Evolutionary conservation across 2,113 vertebrate species (phyloP), one percentile per base, ranked within the genome.

Genomic region (Aegithalos caudatus): DNA sequence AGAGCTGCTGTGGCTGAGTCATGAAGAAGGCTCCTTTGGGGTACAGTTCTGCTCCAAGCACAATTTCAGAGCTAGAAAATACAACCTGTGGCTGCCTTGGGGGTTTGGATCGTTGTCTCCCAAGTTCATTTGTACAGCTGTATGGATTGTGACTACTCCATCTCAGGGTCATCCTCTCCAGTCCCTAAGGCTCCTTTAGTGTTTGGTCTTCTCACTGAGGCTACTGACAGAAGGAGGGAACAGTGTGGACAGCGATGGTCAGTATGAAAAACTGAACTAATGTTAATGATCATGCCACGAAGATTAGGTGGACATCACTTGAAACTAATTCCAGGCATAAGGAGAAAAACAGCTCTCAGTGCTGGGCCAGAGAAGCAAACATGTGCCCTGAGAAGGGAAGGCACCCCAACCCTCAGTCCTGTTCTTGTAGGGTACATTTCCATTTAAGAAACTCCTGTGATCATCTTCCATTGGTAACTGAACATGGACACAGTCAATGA

Each of bases 211-310:
- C 44, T 37, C 2, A 0, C 48, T 37, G 73, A 89, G 29, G 56
- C 92, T 74, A 10, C 45, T 47, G 81, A 71, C 27, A 45, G 64
- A 45, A 50, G 47, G 53, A 62, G 57, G 38, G 48, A 71, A 31
- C 17, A 10, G 27, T 2, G n/a, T 58, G 38, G 37, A 14, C 37
- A 69, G 58, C 0, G 0, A 45, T 23, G 42, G 45, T 65, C 60
- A n/a, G 6, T 22, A 37, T 70, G 80, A 44, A 61, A 90, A 81
- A 27, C 16, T 1, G 20, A 84, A n/a, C 20, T 42, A 28, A 47
- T 0, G 0, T 14, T 42, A 73, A 62, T 38, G 29, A 33, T 74
- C 4, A 3, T 60, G 70, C 33, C n/a, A 29, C 0, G 0, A 33
- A 61, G 64, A 56, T 56, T 54, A 72, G 28, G 40, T 45, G 37